A percentile compares a stretch with the other conserved stretches of the same genome.
phyloP scores from a whole-genome alignment of 2,888 invertebrate genomes.

The Cryptops parisi region DNA sequence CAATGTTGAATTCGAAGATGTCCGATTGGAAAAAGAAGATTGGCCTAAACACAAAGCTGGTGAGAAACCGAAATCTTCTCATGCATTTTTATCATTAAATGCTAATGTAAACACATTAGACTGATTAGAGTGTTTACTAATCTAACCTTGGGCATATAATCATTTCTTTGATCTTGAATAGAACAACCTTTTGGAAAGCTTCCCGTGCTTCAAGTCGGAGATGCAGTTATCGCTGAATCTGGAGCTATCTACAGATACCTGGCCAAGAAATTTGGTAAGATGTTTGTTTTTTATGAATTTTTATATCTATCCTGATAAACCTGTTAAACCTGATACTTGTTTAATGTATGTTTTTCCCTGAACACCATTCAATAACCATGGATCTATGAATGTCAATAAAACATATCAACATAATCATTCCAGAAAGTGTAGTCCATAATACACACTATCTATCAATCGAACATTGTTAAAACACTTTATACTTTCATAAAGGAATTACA shows the following conservation, averaged over 20 bases:
- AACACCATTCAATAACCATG: not conserved
- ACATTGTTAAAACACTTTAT: too few species aligned
- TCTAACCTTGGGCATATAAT: not conserved
- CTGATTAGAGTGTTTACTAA: too few species aligned
- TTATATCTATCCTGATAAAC: too few species aligned
- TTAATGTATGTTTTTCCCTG: not conserved
- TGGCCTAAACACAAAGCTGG: constrained; percentile 12
- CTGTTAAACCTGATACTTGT: too few species aligned
- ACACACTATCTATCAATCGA: too few species aligned
- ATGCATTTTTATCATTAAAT: too few species aligned
- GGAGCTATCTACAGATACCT: constrained; percentile 20
- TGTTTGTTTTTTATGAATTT: too few species aligned
- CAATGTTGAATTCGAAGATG: constrained; percentile 12
- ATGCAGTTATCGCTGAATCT: constrained; percentile 17
- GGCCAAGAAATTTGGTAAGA: constrained; percentile 21
- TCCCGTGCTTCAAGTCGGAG: constrained; percentile 20
- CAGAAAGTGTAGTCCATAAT: too few species aligned
- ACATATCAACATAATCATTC: too few species aligned
- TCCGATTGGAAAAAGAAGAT: constrained; percentile 8
- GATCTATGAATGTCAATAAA: too few species aligned
- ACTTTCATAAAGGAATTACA: too few species aligned
- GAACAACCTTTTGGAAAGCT: constrained; percentile 19
- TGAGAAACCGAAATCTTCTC: constrained; percentile 5
- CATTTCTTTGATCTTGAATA: constrained; percentile 3
- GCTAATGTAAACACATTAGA: too few species aligned